Base-by-base conservation (phyloP, 37 sponge, comb jelly and placozoan species). In the Petrosia ficiformis region DNA sequence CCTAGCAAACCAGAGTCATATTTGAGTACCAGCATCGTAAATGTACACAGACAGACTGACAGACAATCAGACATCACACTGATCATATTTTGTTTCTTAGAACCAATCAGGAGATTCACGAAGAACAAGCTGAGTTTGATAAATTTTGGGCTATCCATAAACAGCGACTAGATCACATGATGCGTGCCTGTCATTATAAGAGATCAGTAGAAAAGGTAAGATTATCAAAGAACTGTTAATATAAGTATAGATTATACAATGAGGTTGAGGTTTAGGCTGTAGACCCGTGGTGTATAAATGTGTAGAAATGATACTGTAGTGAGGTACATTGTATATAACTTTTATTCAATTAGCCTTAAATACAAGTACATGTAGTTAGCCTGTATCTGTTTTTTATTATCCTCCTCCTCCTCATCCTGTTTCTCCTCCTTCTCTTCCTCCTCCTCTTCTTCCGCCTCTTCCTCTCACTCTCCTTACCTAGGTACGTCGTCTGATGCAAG, bases 141-240 rank as follows among this genome's bases (percentile, higher is more conserved):
- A 34, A 35, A 2, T 85, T 90, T 59, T 90, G 91, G 91, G 69
- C 37, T 26, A 28, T 82, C 38, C 91, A 90, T 74, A 85, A 81
- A 37, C 75, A 86, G 0, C 57, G 79, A 1, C 73, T 85, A 44
- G 91, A 90, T 68, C 86, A 85, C 82, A 81, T 85, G 65, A 81
- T 90, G 75, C 39, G 75, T 14, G 59, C 85, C 77, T 81, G 86
- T 59, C 76, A 85, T 57, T 90, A 84, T 68, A 43, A 70, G 8
- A 81, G 82, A 77, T 58, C 70, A 34, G 90, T 79, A 22, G 77
- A 77, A 29, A 89, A 89, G 84, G 89, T 89, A 73, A 24, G 70
- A 38, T 38, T 30, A 60, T 6, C 25, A 22, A 5, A 75, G n/a
- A n/a, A n/a, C n/a, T n/a, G n/a, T n/a, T 57, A 73, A 29, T 8